These are phyloP conservation scores for Thaumatotibia leucotreta DNA, from an alignment of 1,140 invertebrate genomes.

Conservation along the genomic window DNA sequence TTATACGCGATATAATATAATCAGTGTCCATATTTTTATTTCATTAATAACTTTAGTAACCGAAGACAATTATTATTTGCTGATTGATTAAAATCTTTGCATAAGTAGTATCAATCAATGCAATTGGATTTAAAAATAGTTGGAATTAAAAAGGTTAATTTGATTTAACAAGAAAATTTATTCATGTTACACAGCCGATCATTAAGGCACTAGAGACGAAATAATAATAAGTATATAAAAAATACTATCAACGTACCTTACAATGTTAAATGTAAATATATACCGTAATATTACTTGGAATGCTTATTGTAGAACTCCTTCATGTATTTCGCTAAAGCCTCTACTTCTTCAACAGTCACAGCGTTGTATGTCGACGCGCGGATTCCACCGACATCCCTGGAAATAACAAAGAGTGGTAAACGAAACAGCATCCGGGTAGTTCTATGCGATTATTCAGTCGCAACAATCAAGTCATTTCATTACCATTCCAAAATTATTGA, in stretches of 20 bases:
- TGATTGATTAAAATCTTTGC: too few species aligned
- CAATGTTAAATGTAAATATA: neutral
- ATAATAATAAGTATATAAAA: neutral
- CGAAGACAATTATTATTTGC: too few species aligned
- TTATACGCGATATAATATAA: too few species aligned
- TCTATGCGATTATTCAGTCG: too few species aligned
- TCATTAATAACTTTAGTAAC: too few species aligned
- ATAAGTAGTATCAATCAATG: too few species aligned
- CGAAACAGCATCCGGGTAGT: too few species aligned
- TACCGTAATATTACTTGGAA: slow-evolving; percentile 42
- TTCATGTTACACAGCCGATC: slow-evolving; percentile 5
- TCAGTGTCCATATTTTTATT: too few species aligned
- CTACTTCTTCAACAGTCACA: slow-evolving; percentile 87
- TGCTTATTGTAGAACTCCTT: slow-evolving; percentile 81
- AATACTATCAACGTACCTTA: slow-evolving; percentile 12
- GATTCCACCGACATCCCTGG: slow-evolving; percentile 94
- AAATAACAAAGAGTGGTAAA: slow-evolving; percentile 33
- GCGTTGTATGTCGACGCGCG: slow-evolving; percentile 97
- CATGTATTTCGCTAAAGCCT: slow-evolving; percentile 90
- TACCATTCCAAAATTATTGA: too few species aligned
- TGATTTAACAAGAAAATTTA: neutral
- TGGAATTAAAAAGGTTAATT: neutral
- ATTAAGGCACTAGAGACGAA: neutral
- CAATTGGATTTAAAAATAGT: too few species aligned
- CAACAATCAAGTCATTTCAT: too few species aligned